phyloP scores from a whole-genome alignment of 2,797 vertebrate species.

The Brachyalestes nurse region DNA sequence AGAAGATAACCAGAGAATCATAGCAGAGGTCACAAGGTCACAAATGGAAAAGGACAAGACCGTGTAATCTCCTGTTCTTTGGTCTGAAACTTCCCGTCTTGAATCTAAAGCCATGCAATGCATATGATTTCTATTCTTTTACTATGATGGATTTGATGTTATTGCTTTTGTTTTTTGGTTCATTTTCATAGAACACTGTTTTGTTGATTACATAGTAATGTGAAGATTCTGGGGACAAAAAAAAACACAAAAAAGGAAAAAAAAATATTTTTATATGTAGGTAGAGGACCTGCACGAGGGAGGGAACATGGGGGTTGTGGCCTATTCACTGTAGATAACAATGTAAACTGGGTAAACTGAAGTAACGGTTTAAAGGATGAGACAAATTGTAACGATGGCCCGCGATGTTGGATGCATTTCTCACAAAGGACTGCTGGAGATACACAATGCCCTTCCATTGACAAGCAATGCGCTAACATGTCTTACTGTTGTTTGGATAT shows the following conservation, averaged over 20 bases:
- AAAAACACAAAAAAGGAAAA: slow-evolving; percentile 20
- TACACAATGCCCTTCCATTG: slow-evolving; percentile 75
- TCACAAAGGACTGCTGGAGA: slow-evolving; percentile 65
- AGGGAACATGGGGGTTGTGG: slow-evolving; percentile 31
- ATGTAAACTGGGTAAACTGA: slow-evolving; percentile 7
- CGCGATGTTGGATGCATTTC: slow-evolving; percentile 54
- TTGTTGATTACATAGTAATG: slow-evolving; percentile 58
- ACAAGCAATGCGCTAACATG: slow-evolving; percentile 79
- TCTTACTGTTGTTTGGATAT: slow-evolving; percentile 82
- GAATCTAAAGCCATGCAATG: slow-evolving; percentile 83
- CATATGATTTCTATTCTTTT: slow-evolving; percentile 75
- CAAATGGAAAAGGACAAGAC: slow-evolving; percentile 48
- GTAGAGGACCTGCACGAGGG: slow-evolving; percentile 62
- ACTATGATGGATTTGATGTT: slow-evolving; percentile 73
- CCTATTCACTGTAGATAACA: slow-evolving; percentile 44
- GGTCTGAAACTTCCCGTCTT: slow-evolving; percentile 72
- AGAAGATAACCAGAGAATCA: slow-evolving; percentile 57
- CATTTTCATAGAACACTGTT: slow-evolving; percentile 69
- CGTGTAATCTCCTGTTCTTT: slow-evolving; percentile 59
- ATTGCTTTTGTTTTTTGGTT: slow-evolving; percentile 68
- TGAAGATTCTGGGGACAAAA: slow-evolving; percentile 48
- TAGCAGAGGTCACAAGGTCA: slow-evolving; percentile 44
- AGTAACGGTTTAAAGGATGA: slow-evolving; percentile 24
- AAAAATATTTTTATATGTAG: slow-evolving; percentile 75
- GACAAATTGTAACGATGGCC: slow-evolving; percentile 48